Percentiles rank a stretch among this genome's conserved stretches.
Conservation (phyloP, 1,140 invertebrate species). For the Cataglyphis hispanica region DNA sequence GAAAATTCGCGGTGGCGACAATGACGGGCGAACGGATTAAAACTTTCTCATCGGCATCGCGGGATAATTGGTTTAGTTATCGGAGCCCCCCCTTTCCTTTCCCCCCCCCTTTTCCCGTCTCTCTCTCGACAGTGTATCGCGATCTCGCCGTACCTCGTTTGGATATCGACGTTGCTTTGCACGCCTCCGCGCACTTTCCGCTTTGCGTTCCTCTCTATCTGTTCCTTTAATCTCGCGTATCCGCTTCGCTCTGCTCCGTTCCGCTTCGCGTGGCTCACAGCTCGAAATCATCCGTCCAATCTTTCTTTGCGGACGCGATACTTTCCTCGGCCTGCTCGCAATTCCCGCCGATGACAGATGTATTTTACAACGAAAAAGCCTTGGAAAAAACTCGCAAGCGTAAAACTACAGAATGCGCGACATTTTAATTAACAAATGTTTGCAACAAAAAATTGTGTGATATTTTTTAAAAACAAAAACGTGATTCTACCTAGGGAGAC, state of each 20-base stretch:
- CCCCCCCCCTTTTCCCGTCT: too few species aligned
- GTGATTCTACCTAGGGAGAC: too few species aligned
- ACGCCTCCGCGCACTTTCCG: slow-evolving; percentile 69
- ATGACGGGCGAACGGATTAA: slow-evolving; percentile 74
- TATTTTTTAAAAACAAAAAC: neutral
- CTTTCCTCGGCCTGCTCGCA: slow-evolving; percentile 8
- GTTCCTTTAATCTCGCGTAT: slow-evolving; percentile 46
- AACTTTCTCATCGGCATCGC: slow-evolving; percentile 78
- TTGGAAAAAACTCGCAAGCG: neutral
- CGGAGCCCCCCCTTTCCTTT: slow-evolving; percentile 64
- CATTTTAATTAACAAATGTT: neutral
- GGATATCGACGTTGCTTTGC: slow-evolving; percentile 71
- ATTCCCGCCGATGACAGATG: slow-evolving; percentile 12
- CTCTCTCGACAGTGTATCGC: neutral
- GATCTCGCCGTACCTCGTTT: slow-evolving; percentile 52
- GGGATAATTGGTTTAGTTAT: slow-evolving; percentile 83
- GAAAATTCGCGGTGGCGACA: slow-evolving; percentile 44
- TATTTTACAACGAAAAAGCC: slow-evolving; percentile 13
- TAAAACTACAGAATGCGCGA: slow-evolving; percentile 12
- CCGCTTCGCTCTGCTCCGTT: neutral
- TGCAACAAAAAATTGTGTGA: too few species aligned
- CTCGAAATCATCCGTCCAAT: slow-evolving; percentile 37
- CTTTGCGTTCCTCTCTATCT: slow-evolving; percentile 56
- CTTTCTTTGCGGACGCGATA: neutral
- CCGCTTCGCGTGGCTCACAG: slow-evolving; percentile 1